These are phyloP conservation scores for Argynnis bischoffii DNA, from an alignment of 2,888 invertebrate genomes.

Conservation along the genomic window DNA sequence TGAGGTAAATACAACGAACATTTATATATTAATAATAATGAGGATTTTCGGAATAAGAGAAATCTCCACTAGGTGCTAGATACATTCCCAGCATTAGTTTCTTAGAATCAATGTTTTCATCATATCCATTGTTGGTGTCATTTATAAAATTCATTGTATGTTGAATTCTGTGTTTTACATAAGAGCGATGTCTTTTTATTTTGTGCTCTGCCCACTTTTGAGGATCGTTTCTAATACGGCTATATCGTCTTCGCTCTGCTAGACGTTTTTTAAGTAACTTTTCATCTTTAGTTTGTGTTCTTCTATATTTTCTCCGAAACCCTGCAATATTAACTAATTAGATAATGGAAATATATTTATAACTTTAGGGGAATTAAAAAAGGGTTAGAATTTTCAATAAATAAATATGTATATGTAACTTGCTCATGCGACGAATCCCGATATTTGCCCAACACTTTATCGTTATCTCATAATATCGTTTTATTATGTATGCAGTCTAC, in stretches of 20 bases:
- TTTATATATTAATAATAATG: background rate
- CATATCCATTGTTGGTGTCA: constrained; percentile 6
- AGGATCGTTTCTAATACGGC: constrained; percentile 35
- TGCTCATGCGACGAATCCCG: too few species aligned
- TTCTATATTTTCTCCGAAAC: background rate
- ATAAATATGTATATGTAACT: too few species aligned
- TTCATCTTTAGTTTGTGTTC: constrained; percentile 31
- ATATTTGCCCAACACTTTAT: too few species aligned
- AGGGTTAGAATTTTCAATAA: too few species aligned
- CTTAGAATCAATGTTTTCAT: background rate
- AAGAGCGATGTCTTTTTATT: constrained; percentile 26
- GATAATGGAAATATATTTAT: background rate
- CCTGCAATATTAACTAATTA: background rate
- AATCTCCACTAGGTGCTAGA: too few species aligned
- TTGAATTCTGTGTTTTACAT: constrained; percentile 7
- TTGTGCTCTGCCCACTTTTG: constrained; percentile 26
- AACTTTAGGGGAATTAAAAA: too few species aligned
- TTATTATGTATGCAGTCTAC: too few species aligned
- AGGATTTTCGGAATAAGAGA: background rate
- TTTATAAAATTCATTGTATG: constrained; percentile 12
- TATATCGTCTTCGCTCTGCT: constrained; percentile 29
- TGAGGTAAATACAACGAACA: background rate
- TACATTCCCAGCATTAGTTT: constrained; percentile 7
- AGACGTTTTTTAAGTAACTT: constrained; percentile 22
- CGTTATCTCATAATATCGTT: too few species aligned